Evolutionary conservation across 2,888 invertebrate genomes (phyloP).

Genomic region (Plagiodera versicolora): DNA sequence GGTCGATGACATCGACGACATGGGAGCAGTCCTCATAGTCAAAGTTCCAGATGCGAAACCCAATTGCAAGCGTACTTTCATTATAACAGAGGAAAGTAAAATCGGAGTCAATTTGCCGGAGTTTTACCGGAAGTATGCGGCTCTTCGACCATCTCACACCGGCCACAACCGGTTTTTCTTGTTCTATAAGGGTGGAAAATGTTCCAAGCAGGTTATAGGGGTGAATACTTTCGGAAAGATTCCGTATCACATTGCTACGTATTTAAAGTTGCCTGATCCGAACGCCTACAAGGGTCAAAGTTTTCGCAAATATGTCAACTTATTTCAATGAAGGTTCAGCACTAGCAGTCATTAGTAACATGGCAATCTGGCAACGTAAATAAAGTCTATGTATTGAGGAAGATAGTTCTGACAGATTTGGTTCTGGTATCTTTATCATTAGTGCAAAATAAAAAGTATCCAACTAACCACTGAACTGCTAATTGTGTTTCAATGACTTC

Average conservation of each 20-base stretch:
- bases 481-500: too few relatives aligned
- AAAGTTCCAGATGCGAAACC: conserved; percentile 23
- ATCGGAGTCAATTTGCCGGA: conserved; percentile 9
- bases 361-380: too few relatives aligned
- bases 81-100: not conserved
- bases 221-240: conserved; percentile 25
- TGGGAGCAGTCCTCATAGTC: conserved; percentile 16
- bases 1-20: conserved; percentile 28
- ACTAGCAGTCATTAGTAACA: too few relatives aligned
- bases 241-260: conserved; percentile 27
- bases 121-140: conserved; percentile 5
- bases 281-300: conserved; percentile 24
- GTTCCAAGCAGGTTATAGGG: conserved; percentile 22
- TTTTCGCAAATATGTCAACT: conserved; percentile 16
- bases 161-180: conserved; percentile 24
- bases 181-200: conserved; percentile 21
- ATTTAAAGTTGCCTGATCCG: conserved; percentile 23
- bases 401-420: too few relatives aligned
- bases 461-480: too few relatives aligned
- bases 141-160: not conserved
- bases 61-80: conserved; percentile 3
- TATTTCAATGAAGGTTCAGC: too few relatives aligned
- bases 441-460: too few relatives aligned
- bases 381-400: too few relatives aligned
- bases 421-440: too few relatives aligned